Conservation (phyloP, 2,113 vertebrate genomes). For the Elachura formosa region DNA sequence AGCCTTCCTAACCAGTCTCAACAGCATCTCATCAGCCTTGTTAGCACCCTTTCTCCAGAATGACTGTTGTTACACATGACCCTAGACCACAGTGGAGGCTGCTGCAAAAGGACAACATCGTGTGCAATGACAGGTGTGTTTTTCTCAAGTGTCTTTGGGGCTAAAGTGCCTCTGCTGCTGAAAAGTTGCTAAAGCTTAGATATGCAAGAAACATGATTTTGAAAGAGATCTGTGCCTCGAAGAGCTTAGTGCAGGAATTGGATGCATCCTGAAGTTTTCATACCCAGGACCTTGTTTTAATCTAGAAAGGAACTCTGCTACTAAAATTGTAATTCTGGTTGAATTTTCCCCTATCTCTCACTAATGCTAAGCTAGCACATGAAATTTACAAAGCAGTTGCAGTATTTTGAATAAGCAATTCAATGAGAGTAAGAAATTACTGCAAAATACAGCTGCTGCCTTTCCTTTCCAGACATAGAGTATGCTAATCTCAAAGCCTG, state of each 20-base stretch:
- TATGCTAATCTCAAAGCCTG: constrained; percentile 15
- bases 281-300: not conserved
- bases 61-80: not conserved
- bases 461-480: not conserved
- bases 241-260: not conserved
- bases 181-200: not conserved
- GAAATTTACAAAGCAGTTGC: not conserved
- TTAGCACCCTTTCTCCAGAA: not conserved
- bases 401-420: not conserved
- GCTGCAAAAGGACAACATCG: not conserved
- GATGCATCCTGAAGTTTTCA: not conserved
- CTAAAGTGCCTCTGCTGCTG: not conserved
- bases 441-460: not conserved
- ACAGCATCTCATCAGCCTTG: not conserved
- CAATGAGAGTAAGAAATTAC: not conserved
- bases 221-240: not conserved
- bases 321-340: not conserved
- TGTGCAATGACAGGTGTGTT: not conserved
- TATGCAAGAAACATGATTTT: not conserved
- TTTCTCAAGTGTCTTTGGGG: not conserved
- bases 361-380: not conserved
- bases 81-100: not conserved
- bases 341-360: not conserved
- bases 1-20: not conserved
- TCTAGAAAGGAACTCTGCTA: not conserved